phyloP scores from a whole-genome alignment of 2,888 invertebrate genomes.

The Drosophila planitibia region DNA sequence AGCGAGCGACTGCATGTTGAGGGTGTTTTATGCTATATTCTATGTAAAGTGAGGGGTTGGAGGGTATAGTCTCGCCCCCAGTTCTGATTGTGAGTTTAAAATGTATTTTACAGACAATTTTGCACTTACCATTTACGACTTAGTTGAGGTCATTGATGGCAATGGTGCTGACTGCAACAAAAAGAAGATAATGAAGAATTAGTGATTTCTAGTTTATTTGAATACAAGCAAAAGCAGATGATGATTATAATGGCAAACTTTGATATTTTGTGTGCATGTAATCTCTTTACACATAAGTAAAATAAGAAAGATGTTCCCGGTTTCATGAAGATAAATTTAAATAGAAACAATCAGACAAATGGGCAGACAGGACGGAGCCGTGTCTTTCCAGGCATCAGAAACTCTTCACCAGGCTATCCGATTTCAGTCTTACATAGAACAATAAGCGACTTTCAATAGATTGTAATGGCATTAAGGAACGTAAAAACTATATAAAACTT shows the following conservation, averaged over 20 bases:
- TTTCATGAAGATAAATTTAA: background rate
- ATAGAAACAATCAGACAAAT: background rate
- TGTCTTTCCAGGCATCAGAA: background rate
- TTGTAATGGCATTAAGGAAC: no score
- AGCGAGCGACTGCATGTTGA: slow-evolving; percentile 20
- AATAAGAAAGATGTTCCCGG: background rate
- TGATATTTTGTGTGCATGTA: background rate
- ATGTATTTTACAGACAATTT: slow-evolving; percentile 70
- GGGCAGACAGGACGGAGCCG: background rate
- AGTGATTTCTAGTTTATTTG: slow-evolving; percentile 6
- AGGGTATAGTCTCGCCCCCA: background rate
- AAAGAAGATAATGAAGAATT: slow-evolving; percentile 4
- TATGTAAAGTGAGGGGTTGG: slow-evolving; percentile 1
- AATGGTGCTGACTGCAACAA: slow-evolving; percentile 39
- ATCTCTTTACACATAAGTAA: background rate
- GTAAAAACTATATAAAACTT: background rate
- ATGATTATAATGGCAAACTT: background rate
- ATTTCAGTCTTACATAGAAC: background rate
- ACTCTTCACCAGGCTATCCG: background rate
- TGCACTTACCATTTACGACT: slow-evolving; percentile 72
- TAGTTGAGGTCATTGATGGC: slow-evolving; percentile 66
- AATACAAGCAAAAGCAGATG: background rate
- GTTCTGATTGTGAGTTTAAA: slow-evolving; percentile 53
- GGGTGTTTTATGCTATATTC: slow-evolving; percentile 23
- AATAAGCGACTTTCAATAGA: no score